Evolutionary conservation across 2,888 invertebrate species (phyloP).

Genomic region (Parascotia fuliginaria): DNA sequence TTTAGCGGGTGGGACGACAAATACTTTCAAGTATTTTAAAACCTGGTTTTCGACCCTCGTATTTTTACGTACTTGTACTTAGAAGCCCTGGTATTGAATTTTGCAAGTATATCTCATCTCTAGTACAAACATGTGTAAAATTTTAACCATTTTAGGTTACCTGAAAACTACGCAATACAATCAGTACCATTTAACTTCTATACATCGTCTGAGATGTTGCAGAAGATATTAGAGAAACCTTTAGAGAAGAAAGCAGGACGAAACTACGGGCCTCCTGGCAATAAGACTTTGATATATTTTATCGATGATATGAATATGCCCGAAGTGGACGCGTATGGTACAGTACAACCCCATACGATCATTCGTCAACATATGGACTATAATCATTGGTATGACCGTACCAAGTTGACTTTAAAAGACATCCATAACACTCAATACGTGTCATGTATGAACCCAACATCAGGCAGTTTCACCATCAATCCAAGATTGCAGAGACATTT

Average conservation of each 20-base stretch:
- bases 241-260: conserved; percentile 98
- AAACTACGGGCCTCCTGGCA: conserved; percentile 98
- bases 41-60: too few species aligned
- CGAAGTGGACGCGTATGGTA: conserved; percentile 95
- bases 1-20: too few species aligned
- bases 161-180: conserved; percentile 94
- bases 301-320: conserved; percentile 99
- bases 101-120: too few species aligned
- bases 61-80: too few species aligned
- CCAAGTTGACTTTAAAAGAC: conserved; percentile 95
- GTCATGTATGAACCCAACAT: conserved; percentile 99
- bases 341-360: conserved; percentile 97
- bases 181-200: conserved; percentile 99
- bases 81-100: too few species aligned
- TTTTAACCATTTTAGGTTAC: conserved; percentile 80
- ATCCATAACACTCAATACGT: conserved; percentile 99
- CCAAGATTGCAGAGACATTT: conserved; percentile 96
- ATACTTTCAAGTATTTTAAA: too few species aligned
- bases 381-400: conserved; percentile 95
- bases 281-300: conserved; percentile 96
- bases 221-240: conserved; percentile 96
- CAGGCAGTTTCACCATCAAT: conserved; percentile 98
- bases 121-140: too few species aligned
- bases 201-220: conserved; percentile 97
- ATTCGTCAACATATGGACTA: conserved; percentile 98